Evolutionary conservation across 2,888 invertebrate species (phyloP).

Genomic region (Melikaiella ostensackeni): DNA sequence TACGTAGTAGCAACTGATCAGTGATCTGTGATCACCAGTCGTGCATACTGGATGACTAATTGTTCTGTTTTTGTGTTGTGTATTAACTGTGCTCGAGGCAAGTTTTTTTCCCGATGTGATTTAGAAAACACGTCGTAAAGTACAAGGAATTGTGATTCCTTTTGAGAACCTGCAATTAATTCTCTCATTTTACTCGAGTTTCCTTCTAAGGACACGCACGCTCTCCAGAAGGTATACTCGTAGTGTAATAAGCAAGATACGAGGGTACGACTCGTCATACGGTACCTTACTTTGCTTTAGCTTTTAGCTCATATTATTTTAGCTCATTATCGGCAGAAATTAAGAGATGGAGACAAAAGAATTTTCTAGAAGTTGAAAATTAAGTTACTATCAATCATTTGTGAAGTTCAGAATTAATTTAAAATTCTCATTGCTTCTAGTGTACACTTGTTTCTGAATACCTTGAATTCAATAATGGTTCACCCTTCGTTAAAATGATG

Average conservation of each 20-base stretch:
- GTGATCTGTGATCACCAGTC: constrained; percentile 7
- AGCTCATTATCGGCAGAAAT: neutral
- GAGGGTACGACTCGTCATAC: neutral
- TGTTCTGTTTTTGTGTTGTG: constrained; percentile 21
- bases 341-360: neutral
- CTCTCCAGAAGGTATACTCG: neutral
- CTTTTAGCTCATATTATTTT: neutral
- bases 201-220: constrained; percentile 22
- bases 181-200: constrained; percentile 19
- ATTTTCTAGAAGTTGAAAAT: neutral
- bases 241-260: neutral
- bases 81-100: neutral
- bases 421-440: too few species aligned
- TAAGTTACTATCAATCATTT: neutral
- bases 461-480: too few species aligned
- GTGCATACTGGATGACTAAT: constrained; percentile 21
- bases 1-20: constrained; percentile 16
- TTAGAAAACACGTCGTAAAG: constrained; percentile 33
- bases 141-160: constrained; percentile 13
- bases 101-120: constrained; percentile 11
- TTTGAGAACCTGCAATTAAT: constrained; percentile 14
- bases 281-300: neutral
- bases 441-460: too few species aligned
- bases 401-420: neutral
- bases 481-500: too few species aligned